Conservation (phyloP, 2,797 vertebrate species). For the Oceanodroma leucorhoa region DNA sequence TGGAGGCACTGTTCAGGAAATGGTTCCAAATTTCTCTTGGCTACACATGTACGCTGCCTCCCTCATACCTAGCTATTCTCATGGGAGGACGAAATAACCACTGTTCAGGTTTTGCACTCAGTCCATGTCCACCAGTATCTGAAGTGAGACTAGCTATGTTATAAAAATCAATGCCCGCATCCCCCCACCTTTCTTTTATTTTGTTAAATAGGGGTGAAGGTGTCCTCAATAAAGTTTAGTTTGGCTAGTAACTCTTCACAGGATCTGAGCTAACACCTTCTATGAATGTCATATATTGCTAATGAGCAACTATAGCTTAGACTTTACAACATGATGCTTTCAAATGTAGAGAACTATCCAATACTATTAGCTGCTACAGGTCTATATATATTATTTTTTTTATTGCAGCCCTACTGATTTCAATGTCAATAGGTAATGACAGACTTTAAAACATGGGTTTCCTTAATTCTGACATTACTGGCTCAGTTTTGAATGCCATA, state of each 20-base stretch:
- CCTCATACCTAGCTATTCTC: background rate
- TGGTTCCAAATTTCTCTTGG: background rate
- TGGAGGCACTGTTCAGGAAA: background rate
- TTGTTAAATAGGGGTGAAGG: background rate
- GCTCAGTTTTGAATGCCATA: background rate
- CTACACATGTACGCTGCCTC: rapidly evolving
- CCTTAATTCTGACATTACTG: background rate
- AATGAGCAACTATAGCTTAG: background rate
- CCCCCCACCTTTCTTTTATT: rapidly evolving
- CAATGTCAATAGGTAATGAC: background rate
- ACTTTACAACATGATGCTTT: background rate
- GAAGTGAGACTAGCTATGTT: background rate
- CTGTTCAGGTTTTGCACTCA: background rate
- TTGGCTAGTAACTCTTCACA: background rate
- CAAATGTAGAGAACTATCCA: background rate
- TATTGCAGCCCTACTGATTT: background rate
- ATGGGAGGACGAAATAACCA: background rate
- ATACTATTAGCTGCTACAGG: background rate
- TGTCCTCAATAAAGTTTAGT: background rate
- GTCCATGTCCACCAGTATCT: background rate
- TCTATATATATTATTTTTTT: background rate
- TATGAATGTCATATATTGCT: background rate
- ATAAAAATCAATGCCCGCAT: background rate
- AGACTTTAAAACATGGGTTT: background rate
- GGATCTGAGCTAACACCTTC: background rate